phyloP scores from a whole-genome alignment of 2,797 vertebrate species.

The Scleropages formosus region DNA sequence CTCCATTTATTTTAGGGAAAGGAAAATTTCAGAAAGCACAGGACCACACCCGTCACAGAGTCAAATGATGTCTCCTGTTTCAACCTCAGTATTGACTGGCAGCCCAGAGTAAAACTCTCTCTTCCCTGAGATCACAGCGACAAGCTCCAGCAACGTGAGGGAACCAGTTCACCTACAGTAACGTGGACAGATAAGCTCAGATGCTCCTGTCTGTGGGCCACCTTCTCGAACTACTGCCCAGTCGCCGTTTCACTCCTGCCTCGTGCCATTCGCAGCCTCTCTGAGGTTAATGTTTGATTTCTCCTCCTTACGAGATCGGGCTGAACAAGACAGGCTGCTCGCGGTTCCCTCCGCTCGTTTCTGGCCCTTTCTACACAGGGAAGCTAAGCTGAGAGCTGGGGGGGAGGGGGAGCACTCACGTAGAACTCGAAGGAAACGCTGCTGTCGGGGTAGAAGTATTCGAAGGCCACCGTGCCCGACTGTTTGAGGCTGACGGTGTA shows the following conservation, averaged over 20 bases:
- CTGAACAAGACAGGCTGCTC: too few species aligned
- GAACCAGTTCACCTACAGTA: neutral
- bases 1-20: too few species aligned
- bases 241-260: neutral
- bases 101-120: conserved; percentile 12
- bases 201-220: neutral
- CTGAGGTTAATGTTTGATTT: neutral
- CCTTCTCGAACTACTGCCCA: neutral
- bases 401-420: conserved; percentile 58
- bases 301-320: neutral
- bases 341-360: neutral
- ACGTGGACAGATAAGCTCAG: neutral
- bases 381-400: neutral
- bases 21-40: neutral
- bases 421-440: conserved; percentile 93
- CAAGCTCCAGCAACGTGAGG: neutral
- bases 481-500: conserved; percentile 90
- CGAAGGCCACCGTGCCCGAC: conserved; percentile 81
- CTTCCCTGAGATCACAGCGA: neutral
- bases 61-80: neutral
- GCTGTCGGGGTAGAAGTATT: conserved; percentile 88
- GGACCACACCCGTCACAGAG: neutral
- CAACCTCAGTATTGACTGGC: neutral
- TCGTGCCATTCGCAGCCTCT: neutral
- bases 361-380: neutral